A percentile compares a stretch with the other conserved stretches of the same genome.
Evolutionary conservation across 1,140 invertebrate genomes (phyloP).

Genomic region (Scaptomyza graminum): DNA sequence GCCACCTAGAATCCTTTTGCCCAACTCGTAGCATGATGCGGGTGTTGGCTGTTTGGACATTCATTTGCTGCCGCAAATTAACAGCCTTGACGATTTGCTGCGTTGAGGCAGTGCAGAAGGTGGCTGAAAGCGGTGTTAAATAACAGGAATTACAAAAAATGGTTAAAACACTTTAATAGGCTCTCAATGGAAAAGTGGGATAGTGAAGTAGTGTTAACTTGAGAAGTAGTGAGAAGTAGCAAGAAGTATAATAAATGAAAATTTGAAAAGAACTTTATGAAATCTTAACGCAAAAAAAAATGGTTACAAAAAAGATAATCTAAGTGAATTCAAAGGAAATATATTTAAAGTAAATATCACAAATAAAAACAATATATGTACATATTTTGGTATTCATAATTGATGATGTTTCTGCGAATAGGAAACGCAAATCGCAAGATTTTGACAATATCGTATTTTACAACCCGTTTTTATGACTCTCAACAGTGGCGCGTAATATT

Average conservation of each 20-base stretch:
- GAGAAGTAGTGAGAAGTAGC: neutral
- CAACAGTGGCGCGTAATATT: slow-evolving; percentile 6
- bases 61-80: slow-evolving; percentile 70
- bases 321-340: neutral
- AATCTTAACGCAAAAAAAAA: too few species aligned
- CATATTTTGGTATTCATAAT: neutral
- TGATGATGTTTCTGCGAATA: neutral
- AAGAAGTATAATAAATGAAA: neutral
- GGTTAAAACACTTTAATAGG: slow-evolving; percentile 28
- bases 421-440: neutral
- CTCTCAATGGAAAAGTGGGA: slow-evolving; percentile 9
- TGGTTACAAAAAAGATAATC: neutral
- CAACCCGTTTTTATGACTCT: slow-evolving; percentile 40
- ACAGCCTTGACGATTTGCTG: slow-evolving; percentile 58
- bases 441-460: slow-evolving; percentile 21
- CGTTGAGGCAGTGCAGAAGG: slow-evolving; percentile 29
- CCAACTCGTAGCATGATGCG: slow-evolving; percentile 11
- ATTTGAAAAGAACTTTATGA: too few species aligned
- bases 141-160: slow-evolving; percentile 48
- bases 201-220: slow-evolving; percentile 9
- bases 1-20: slow-evolving; percentile 2
- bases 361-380: neutral
- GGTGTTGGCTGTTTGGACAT: slow-evolving; percentile 67
- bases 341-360: neutral
- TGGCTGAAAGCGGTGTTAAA: slow-evolving; percentile 42